Evolutionary conservation across 2,888 invertebrate genomes (phyloP).

Genomic region (Dynastes maya): DNA sequence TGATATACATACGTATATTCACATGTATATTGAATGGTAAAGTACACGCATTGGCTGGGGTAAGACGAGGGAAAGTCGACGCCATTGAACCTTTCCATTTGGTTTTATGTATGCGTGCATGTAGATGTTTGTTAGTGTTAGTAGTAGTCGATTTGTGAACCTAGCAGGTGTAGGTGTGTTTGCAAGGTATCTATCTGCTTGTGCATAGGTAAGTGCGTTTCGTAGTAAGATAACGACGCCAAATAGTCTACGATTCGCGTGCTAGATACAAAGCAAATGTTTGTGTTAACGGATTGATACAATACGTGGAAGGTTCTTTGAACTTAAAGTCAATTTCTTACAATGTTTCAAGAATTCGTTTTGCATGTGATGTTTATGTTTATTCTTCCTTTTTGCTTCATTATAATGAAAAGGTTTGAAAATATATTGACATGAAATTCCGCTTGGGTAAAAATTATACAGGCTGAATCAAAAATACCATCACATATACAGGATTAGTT

Average conservation of each 20-base stretch:
- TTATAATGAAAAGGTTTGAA: no score
- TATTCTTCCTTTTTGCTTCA: no score
- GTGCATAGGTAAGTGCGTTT: not conserved
- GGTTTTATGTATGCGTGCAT: constrained; percentile 1
- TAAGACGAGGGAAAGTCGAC: not conserved
- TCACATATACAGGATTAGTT: no score
- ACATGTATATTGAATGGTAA: no score
- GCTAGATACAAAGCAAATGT: not conserved
- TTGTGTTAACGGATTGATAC: not conserved
- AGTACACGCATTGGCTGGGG: not conserved
- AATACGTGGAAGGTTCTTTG: constrained; percentile 3
- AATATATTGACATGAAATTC: no score
- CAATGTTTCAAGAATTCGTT: not conserved
- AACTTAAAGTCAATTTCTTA: not conserved
- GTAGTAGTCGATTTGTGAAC: not conserved
- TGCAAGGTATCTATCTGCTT: constrained; percentile 2
- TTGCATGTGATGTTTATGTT: not conserved
- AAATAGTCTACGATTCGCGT: constrained; percentile 14
- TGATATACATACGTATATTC: no score
- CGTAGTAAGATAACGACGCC: not conserved
- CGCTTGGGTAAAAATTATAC: no score
- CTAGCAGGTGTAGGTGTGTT: not conserved
- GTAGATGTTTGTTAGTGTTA: not conserved
- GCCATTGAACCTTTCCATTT: constrained; percentile 2
- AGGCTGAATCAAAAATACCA: no score